A percentile compares a stretch with the other conserved stretches of the same genome.
These are phyloP conservation scores for Nemotelus nigrinus DNA, from an alignment of 2,888 invertebrate genomes.

Conservation along the genomic window DNA sequence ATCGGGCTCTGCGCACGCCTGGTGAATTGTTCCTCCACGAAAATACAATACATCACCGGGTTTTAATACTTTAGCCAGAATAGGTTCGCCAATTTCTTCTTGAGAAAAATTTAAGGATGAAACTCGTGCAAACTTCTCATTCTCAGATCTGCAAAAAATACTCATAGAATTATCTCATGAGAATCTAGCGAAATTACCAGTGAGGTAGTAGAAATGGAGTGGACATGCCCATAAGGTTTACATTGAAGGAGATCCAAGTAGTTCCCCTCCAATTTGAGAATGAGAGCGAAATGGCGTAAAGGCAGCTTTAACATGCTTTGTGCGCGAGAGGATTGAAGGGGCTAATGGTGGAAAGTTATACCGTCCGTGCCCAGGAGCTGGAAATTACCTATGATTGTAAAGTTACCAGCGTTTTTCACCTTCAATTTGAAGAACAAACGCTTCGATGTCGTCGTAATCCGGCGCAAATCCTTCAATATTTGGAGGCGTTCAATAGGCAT, in stretches of 20 bases:
- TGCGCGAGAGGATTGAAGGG: no score
- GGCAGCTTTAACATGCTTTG: no score
- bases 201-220: no score
- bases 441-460: conserved; percentile 99
- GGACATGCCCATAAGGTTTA: no score
- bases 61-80: conserved; percentile 80
- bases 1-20: conserved; percentile 81
- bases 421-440: conserved; percentile 95
- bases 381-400: conserved; percentile 76
- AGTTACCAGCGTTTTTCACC: conserved; percentile 95
- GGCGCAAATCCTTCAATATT: conserved; percentile 98
- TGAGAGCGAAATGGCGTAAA: no score
- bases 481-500: conserved; percentile 95
- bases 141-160: conserved; percentile 58
- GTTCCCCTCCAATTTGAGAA: no score
- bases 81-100: conserved; percentile 80
- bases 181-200: background rate
- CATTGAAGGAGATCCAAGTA: no score
- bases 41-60: conserved; percentile 94
- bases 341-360: no score
- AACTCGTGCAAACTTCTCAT: conserved; percentile 79
- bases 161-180: background rate
- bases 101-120: conserved; percentile 84
- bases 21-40: conserved; percentile 88
- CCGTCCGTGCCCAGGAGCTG: background rate